Percentiles rank a stretch among this genome's conserved stretches.
These are phyloP conservation scores for Grammomys dolichurus DNA, from an alignment of 2,113 vertebrate species.

Conservation along the genomic window DNA sequence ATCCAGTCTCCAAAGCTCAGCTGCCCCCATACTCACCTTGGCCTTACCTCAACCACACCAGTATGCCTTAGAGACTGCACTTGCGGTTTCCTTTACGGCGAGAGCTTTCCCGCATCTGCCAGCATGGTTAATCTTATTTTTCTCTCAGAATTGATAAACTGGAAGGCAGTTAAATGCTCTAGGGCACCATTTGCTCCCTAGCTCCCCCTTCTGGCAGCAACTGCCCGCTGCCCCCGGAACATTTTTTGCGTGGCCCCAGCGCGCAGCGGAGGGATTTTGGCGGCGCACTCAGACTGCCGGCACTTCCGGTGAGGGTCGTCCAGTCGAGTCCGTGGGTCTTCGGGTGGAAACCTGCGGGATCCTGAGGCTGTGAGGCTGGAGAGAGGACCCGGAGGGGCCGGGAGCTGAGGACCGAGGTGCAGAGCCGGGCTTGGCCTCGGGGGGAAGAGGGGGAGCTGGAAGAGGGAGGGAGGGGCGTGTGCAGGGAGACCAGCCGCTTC, in stretches of 20 bases:
- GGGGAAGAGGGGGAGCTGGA: background rate
- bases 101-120: background rate
- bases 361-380: fast-evolving
- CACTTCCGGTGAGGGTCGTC: background rate
- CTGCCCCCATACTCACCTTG: background rate
- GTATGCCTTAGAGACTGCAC: background rate
- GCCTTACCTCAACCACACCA: background rate
- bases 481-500: background rate
- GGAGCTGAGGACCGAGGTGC: background rate
- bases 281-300: fast-evolving
- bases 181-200: fast-evolving
- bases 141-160: too few relatives aligned
- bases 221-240: constrained; percentile 47
- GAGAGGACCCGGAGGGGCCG: fast-evolving
- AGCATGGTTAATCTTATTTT: background rate
- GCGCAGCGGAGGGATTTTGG: background rate
- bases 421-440: fast-evolving
- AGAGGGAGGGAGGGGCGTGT: background rate
- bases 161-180: background rate
- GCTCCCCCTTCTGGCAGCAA: fast-evolving
- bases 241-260: fast-evolving
- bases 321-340: fast-evolving
- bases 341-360: fast-evolving
- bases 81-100: background rate
- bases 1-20: background rate